Conservation (phyloP, 2,113 vertebrate species). For the Vicugna pacos region DNA sequence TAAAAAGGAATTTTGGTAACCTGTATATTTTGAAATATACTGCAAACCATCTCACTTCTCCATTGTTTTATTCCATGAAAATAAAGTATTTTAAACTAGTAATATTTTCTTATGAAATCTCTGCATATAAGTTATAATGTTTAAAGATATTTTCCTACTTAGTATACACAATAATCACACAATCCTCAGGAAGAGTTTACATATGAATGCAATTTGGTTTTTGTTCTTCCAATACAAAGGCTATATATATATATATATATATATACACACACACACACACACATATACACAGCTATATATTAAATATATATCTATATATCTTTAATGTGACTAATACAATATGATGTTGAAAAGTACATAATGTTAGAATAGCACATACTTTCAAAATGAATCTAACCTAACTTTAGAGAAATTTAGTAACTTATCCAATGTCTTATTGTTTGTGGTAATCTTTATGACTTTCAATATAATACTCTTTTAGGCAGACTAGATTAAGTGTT, state of each 20-base stretch:
- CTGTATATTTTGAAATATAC: conserved; percentile 17
- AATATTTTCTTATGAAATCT: background rate
- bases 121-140: background rate
- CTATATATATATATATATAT: background rate
- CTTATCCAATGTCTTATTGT: background rate
- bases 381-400: conserved; percentile 20
- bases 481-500: background rate
- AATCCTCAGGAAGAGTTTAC: background rate
- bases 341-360: background rate
- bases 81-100: conserved; percentile 21
- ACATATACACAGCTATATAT: too few species aligned
- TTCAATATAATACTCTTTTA: background rate
- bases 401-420: conserved; percentile 42
- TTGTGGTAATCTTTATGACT: conserved; percentile 7
- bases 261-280: background rate
- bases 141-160: conserved; percentile 33
- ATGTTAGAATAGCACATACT: background rate
- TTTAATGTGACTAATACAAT: background rate
- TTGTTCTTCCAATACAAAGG: conserved; percentile 15
- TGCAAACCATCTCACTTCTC: background rate
- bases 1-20: background rate
- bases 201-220: conserved; percentile 15
- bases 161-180: conserved; percentile 16
- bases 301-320: background rate
- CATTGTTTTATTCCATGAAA: background rate